Evolutionary conservation across 2,797 vertebrate species (phyloP), one percentile per base, ranked within the genome.

Genomic region (Dendrocincla tyrannina): DNA sequence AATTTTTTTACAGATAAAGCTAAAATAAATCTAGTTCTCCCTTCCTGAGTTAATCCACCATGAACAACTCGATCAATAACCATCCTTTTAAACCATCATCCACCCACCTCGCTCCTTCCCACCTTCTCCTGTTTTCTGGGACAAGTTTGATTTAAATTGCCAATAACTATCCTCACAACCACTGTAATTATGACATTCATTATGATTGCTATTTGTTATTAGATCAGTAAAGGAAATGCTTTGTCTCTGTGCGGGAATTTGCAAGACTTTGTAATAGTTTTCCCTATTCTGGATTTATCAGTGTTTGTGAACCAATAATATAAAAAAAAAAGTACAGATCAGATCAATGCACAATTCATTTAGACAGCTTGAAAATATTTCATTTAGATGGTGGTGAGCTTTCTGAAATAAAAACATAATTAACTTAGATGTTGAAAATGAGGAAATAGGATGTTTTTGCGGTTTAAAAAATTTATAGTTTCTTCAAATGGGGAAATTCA

Each of bases 101-200:
- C 89, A 88, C 95, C 89, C 85, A 91, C 73, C 52, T 88, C 66
- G 30, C 39, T 89, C 89, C 91, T 86, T 91, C 69, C 90, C 58
- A 84, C 85, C 87, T 91, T 91, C 74, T 83, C 53, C 72, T 80
- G 50, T 81, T 96, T 84, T 93, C 92, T 81, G 47, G 69, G 66
- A 96, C 91, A 89, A 22, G 47, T 93, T 93, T 95, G 83, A 90
- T 93, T 95, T 94, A 91, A 96, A 89, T 91, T 88, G 69, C 67
- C 95, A 82, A 86, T 94, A 96, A 67, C 80, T 81, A 56, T 74
- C 59, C 70, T 91, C 85, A 82, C 0, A 1, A 85, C 75, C 37
- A 10, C 37, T 84, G 58, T 81, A 96, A 93, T 93, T 89, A 90
- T 74, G 73, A 67, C 41, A 58, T 67, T 81, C 69, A 76, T 86